Conservation (phyloP, 2,888 invertebrate species). For the Ophion obscuratus region DNA sequence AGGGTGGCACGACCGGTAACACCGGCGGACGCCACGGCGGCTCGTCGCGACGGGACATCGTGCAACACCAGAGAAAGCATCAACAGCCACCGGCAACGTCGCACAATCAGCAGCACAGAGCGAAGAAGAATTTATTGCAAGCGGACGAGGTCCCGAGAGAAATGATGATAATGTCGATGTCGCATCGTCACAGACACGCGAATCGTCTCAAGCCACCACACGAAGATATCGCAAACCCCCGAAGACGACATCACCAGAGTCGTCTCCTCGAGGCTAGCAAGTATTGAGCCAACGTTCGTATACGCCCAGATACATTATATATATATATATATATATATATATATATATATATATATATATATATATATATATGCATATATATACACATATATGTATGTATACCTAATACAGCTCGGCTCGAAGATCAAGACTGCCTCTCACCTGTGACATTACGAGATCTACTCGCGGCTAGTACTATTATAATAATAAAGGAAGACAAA, state of each 20-base stretch:
- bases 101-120: constrained; percentile 66
- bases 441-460: constrained; percentile 66
- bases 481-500: constrained; percentile 54
- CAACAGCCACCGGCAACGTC: constrained; percentile 54
- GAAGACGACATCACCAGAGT: constrained; percentile 78
- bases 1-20: constrained; percentile 83
- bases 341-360: constrained; percentile 15
- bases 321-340: constrained; percentile 27
- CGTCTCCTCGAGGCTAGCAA: constrained; percentile 79
- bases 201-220: constrained; percentile 79
- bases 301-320: constrained; percentile 48
- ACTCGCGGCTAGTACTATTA: constrained; percentile 64
- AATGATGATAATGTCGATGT: constrained; percentile 71
- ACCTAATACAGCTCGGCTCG: constrained; percentile 73
- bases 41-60: constrained; percentile 71
- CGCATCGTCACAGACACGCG: constrained; percentile 81
- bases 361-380: constrained; percentile 5
- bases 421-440: constrained; percentile 82
- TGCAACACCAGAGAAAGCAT: constrained; percentile 54
- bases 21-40: constrained; percentile 83
- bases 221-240: constrained; percentile 72
- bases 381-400: constrained; percentile 21
- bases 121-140: constrained; percentile 69
- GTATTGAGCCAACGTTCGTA: constrained; percentile 78
- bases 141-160: constrained; percentile 66